Conservation (phyloP, 2,888 invertebrate species). For the Dugesia japonica region DNA sequence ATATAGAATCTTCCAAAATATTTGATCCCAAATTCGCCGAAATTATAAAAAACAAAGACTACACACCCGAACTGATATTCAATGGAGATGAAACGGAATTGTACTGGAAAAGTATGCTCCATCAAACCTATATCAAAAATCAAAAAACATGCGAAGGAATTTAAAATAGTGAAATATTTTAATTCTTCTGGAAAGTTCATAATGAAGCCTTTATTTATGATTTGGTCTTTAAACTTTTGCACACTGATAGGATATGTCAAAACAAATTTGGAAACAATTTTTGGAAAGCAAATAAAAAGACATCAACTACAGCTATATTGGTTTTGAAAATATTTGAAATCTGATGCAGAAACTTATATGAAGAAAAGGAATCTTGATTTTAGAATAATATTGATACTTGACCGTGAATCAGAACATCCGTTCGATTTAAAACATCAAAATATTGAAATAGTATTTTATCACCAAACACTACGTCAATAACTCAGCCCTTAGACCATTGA, state of each 20-base stretch:
- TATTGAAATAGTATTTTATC: too few species aligned
- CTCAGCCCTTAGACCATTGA: too few species aligned
- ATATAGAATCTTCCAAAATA: not conserved
- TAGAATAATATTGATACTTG: not conserved
- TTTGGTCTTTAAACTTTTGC: slow-evolving; percentile 33
- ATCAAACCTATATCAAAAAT: slow-evolving; percentile 34
- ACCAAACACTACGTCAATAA: too few species aligned
- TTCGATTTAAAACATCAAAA: too few species aligned
- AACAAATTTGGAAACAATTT: slow-evolving; percentile 34
- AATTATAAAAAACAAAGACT: slow-evolving; percentile 31
- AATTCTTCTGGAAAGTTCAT: slow-evolving; percentile 35
- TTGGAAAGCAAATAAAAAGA: slow-evolving; percentile 39
- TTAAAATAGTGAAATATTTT: slow-evolving; percentile 35
- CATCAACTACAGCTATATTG: slow-evolving; percentile 39
- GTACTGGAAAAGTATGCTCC: slow-evolving; percentile 36
- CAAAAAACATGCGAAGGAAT: slow-evolving; percentile 34
- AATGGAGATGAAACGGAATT: slow-evolving; percentile 36
- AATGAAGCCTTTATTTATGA: slow-evolving; percentile 33
- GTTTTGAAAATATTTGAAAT: slow-evolving; percentile 20
- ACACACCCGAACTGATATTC: slow-evolving; percentile 35
- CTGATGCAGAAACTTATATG: not conserved
- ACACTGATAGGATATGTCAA: slow-evolving; percentile 35
- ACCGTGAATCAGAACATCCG: not conserved
- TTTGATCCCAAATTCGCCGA: slow-evolving; percentile 29
- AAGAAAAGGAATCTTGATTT: not conserved